These are phyloP conservation scores for Pycnomerus fuliginosus DNA, from an alignment of 2,888 invertebrate genomes.

Conservation along the genomic window DNA sequence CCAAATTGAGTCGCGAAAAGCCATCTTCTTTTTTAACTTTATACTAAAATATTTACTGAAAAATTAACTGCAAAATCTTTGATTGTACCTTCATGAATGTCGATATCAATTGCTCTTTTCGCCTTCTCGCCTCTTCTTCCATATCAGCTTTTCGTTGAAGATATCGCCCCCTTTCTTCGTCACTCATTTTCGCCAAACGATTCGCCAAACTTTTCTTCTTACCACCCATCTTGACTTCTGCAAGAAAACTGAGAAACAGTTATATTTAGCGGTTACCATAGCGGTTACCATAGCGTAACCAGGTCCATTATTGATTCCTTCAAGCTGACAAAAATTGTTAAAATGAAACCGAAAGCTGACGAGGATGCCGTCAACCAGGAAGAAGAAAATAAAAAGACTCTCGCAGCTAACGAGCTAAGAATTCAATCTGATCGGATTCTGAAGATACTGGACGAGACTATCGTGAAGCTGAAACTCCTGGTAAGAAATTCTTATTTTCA, in stretches of 20 bases:
- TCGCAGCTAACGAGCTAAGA: constrained; percentile 2
- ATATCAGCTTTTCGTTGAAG: constrained; percentile 79
- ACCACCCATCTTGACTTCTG: constrained; percentile 45
- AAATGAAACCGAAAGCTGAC: background rate
- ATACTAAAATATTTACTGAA: constrained; percentile 59
- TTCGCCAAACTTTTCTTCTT: constrained; percentile 72
- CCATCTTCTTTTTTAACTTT: constrained; percentile 81
- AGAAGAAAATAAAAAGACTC: background rate
- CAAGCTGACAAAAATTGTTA: background rate
- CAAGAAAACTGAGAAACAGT: no score
- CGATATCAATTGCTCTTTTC: constrained; percentile 78
- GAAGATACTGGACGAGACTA: constrained; percentile 9
- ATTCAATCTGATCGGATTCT: constrained; percentile 7
- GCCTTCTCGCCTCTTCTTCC: constrained; percentile 76
- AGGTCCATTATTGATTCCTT: background rate
- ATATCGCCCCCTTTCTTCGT: constrained; percentile 78
- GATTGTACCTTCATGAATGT: constrained; percentile 76
- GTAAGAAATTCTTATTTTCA: constrained; percentile 7
- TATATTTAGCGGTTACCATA: background rate
- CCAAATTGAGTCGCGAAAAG: constrained; percentile 74
- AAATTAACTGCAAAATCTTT: constrained; percentile 1
- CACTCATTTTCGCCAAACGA: constrained; percentile 80
- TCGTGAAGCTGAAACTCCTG: constrained; percentile 8
- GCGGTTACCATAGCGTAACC: background rate
- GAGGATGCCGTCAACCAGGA: background rate